These are phyloP conservation scores for Sebastes nivosus DNA, from an alignment of 2,797 vertebrate species.

Conservation along the genomic window DNA sequence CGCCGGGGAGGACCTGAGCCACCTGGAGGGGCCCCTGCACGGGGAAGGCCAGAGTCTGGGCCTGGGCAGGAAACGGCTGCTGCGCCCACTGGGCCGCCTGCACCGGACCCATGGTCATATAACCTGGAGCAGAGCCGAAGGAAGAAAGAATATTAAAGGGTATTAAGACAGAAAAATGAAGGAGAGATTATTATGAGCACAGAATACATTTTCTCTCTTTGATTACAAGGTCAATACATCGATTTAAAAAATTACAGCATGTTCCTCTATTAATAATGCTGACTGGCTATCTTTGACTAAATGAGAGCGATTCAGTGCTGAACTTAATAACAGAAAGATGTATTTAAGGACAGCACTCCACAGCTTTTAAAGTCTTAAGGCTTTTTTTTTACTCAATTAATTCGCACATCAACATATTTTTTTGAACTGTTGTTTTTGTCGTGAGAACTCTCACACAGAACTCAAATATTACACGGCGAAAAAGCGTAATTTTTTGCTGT, in stretches of 20 bases:
- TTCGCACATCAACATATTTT: no score
- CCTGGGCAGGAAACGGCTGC: conserved; percentile 89
- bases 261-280: not conserved
- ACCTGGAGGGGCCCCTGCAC: conserved; percentile 92
- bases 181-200: not conserved
- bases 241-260: conserved; percentile 3
- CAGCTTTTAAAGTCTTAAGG: no score
- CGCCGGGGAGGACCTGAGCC: conserved; percentile 95
- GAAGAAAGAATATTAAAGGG: not conserved
- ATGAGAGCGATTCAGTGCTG: not conserved
- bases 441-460: no score
- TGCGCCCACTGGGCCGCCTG: conserved; percentile 98
- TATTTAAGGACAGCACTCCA: not conserved
- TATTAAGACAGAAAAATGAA: not conserved
- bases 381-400: no score
- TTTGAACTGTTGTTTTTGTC: no score
- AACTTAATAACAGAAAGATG: not conserved
- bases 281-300: not conserved
- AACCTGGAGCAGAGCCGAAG: conserved; percentile 81
- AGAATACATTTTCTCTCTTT: not conserved
- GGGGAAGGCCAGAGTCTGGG: conserved; percentile 91
- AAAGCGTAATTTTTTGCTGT: no score
- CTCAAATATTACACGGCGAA: no score
- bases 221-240: not conserved
- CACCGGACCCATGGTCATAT: conserved; percentile 98